Percentiles rank a stretch among this genome's conserved stretches.
These are phyloP conservation scores for Drosophila prolongata DNA, from an alignment of 2,888 invertebrate genomes.

Conservation along the genomic window DNA sequence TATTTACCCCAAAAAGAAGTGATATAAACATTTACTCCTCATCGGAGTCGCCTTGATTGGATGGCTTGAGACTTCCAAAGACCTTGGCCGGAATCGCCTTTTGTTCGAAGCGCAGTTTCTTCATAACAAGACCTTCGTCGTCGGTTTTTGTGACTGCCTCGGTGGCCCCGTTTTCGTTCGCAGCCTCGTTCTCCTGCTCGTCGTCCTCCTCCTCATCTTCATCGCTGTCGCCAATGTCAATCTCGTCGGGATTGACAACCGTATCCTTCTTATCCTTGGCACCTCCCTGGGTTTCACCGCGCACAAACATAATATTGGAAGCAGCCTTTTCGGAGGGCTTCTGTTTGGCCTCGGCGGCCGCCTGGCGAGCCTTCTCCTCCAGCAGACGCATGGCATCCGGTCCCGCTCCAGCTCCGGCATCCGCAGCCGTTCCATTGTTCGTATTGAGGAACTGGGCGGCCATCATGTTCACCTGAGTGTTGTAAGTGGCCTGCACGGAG, in stretches of 20 bases:
- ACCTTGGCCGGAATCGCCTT: constrained; percentile 95
- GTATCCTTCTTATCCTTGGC: constrained; percentile 87
- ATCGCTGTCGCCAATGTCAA: constrained; percentile 91
- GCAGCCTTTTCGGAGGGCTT: constrained; percentile 69
- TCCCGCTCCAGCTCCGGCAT: constrained; percentile 89
- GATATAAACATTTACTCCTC: constrained; percentile 59
- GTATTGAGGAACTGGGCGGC: constrained; percentile 98
- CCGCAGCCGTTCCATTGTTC: constrained; percentile 86
- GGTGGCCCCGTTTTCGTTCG: constrained; percentile 17
- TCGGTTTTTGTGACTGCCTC: constrained; percentile 83
- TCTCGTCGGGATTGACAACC: constrained; percentile 94
- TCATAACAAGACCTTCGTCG: constrained; percentile 86
- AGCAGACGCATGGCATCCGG: constrained; percentile 94
- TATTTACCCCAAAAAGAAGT: constrained; percentile 2
- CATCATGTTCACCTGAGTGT: constrained; percentile 99
- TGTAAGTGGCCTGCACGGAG: constrained; percentile 98
- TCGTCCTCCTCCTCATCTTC: constrained; percentile 87
- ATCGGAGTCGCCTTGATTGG: constrained; percentile 70
- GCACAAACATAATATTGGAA: constrained; percentile 92
- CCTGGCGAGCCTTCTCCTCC: constrained; percentile 92
- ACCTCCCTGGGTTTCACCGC: constrained; percentile 93
- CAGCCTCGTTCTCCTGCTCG: constrained; percentile 86
- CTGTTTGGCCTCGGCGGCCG: constrained; percentile 63
- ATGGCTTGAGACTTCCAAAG: constrained; percentile 90
- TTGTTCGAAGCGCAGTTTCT: constrained; percentile 91